phyloP scores from a whole-genome alignment of 2,113 vertebrate genomes.

The Perca schrenkii region DNA sequence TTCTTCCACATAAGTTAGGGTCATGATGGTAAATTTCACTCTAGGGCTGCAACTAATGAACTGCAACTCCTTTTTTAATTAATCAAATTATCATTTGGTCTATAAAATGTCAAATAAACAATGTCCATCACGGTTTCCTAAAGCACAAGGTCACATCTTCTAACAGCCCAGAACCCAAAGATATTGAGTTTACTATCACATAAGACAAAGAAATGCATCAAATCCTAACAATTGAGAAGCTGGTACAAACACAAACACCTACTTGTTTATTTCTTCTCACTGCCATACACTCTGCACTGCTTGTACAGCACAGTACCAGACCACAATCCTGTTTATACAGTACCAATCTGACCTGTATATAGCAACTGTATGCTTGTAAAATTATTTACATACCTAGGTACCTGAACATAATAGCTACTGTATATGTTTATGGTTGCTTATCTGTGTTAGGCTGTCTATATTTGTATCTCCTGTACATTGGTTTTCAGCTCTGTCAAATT shows the following conservation, averaged over 20 bases:
- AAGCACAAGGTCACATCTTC: not conserved
- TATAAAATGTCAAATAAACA: not conserved
- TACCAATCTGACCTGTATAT: not conserved
- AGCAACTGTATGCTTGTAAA: not conserved
- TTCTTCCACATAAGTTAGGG: not conserved
- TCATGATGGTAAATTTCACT: not conserved
- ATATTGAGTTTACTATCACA: not conserved
- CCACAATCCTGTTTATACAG: conserved; percentile 12
- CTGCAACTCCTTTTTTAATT: not conserved
- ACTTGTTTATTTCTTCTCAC: not conserved
- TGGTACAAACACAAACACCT: not conserved
- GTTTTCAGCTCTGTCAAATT: conserved; percentile 18
- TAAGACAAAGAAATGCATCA: not conserved
- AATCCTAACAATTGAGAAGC: not conserved
- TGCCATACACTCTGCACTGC: not conserved
- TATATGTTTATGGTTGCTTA: conserved; percentile 13
- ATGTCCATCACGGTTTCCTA: not conserved
- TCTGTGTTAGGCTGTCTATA: conserved; percentile 1
- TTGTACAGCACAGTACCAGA: not conserved
- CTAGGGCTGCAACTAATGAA: not conserved
- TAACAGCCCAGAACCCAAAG: not conserved
- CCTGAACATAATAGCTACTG: not conserved
- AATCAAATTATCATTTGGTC: not conserved
- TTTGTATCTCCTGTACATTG: not conserved
- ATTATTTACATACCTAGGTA: conserved; percentile 6